Evolutionary conservation across 2,113 vertebrate genomes (phyloP).

Genomic region (Meles meles): DNA sequence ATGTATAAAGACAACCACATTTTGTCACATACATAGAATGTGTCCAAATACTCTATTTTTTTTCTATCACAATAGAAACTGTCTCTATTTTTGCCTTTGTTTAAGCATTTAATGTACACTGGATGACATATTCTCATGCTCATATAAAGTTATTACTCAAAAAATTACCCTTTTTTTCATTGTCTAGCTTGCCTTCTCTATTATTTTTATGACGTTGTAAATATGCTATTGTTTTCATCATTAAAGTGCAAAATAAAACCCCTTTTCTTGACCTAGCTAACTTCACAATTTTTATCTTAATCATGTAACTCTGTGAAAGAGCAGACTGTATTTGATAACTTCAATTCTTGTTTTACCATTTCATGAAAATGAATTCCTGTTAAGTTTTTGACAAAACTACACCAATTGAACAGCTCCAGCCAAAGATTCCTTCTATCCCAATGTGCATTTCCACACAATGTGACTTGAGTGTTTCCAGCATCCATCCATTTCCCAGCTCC

Average conservation of each 20-base stretch:
- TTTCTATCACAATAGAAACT: background rate
- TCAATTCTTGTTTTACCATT: background rate
- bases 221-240: background rate
- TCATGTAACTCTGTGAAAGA: background rate
- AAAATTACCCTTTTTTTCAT: background rate
- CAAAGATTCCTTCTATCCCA: background rate
- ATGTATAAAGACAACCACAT: background rate
- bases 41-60: background rate
- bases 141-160: background rate
- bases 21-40: background rate
- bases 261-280: background rate
- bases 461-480: background rate
- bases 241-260: background rate
- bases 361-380: background rate
- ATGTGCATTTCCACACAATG: background rate
- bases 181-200: background rate
- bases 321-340: background rate
- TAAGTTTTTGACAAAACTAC: background rate
- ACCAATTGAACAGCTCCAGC: background rate
- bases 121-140: background rate
- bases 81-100: background rate
- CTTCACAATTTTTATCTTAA: background rate
- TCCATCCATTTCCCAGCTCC: background rate
- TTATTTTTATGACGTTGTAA: background rate
- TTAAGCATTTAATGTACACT: background rate